Percentiles rank a stretch among this genome's conserved stretches.
phyloP scores from a whole-genome alignment of 92 coral and sea anemone species.

The Umimayanthus kanabou region DNA sequence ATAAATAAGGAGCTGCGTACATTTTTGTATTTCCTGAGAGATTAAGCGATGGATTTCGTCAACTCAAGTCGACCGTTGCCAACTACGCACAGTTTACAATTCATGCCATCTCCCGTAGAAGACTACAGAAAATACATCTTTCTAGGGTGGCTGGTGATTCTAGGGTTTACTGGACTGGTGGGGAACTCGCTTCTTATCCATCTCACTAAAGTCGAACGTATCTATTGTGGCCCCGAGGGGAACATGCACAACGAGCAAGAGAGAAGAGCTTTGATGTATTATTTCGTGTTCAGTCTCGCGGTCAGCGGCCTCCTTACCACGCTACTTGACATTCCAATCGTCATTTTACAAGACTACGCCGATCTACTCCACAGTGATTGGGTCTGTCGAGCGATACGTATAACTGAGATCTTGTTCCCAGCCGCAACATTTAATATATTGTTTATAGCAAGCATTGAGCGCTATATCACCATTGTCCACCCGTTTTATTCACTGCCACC shows the following conservation, averaged over 20 bases:
- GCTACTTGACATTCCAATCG: constrained; percentile 7
- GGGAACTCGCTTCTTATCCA: constrained; percentile 22
- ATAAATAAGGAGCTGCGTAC: background rate
- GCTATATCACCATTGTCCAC: constrained; percentile 19
- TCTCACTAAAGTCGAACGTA: constrained; percentile 13
- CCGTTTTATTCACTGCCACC: background rate
- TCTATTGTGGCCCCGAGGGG: constrained; percentile 8
- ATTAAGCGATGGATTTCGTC: background rate
- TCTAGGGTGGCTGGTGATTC: background rate
- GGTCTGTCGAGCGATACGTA: constrained; percentile 27
- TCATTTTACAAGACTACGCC: background rate
- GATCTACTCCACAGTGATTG: background rate
- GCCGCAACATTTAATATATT: constrained; percentile 19
- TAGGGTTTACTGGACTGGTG: background rate
- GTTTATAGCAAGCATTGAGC: constrained; percentile 26
- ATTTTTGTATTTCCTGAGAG: background rate
- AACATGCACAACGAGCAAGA: background rate
- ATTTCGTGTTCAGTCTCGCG: constrained; percentile 19
- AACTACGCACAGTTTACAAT: background rate
- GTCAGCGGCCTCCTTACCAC: constrained; percentile 25
- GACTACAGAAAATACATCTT: background rate
- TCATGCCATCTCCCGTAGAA: background rate
- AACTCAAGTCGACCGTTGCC: background rate
- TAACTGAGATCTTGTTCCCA: background rate
- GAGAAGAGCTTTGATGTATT: constrained; percentile 22